These are phyloP conservation scores for Betta splendens DNA, from an alignment of 2,797 vertebrate species.

Conservation along the genomic window DNA sequence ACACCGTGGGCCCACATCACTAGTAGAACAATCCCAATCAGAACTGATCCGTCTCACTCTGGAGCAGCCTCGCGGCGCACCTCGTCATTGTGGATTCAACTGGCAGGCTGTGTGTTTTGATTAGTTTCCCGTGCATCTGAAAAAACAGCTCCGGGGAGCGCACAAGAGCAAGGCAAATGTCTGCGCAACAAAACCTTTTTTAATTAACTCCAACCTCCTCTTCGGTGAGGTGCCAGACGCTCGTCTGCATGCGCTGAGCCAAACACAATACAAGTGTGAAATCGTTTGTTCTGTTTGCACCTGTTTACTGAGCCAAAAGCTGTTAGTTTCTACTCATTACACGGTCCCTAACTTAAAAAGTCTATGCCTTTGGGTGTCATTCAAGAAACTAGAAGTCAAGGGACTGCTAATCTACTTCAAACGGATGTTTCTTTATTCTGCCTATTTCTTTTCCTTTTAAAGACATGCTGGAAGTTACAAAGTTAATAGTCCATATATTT, in stretches of 20 bases:
- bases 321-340: slow-evolving; percentile 24
- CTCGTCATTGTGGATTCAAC: slow-evolving; percentile 40
- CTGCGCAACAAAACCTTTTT: slow-evolving; percentile 58
- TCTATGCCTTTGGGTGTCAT: slow-evolving; percentile 6
- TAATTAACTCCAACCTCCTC: slow-evolving; percentile 62
- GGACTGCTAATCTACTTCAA: not conserved
- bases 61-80: slow-evolving; percentile 21
- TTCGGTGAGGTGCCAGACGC: slow-evolving; percentile 44
- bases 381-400: slow-evolving; percentile 17
- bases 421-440: too few species aligned
- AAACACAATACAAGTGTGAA: slow-evolving; percentile 44
- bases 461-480: not conserved
- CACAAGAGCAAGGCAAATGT: slow-evolving; percentile 31
- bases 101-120: slow-evolving; percentile 49
- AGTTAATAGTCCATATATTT: too few species aligned
- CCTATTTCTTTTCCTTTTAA: not conserved
- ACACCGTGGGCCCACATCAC: slow-evolving; percentile 8
- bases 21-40: slow-evolving; percentile 17
- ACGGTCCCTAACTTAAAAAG: slow-evolving; percentile 17
- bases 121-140: slow-evolving; percentile 51
- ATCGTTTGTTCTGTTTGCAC: slow-evolving; percentile 41
- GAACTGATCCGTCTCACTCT: slow-evolving; percentile 29
- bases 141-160: slow-evolving; percentile 40
- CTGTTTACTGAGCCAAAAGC: slow-evolving; percentile 37
- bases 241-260: slow-evolving; percentile 41